Percentiles rank a stretch among this genome's conserved stretches.
These are phyloP conservation scores for Acrobasis repandana DNA, from an alignment of 2,888 invertebrate species.

Conservation along the genomic window DNA sequence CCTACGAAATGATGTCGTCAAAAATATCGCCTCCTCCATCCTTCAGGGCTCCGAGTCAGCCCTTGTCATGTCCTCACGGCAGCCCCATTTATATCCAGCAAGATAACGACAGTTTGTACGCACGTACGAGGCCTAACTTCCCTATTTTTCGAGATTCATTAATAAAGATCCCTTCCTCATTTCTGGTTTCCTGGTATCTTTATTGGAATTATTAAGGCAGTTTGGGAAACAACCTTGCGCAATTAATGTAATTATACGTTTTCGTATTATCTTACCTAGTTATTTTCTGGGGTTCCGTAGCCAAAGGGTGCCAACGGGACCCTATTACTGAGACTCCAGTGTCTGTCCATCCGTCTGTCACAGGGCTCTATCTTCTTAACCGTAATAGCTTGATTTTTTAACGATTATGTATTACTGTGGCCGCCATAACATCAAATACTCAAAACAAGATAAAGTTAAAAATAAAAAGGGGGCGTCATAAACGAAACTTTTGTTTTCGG, in stretches of 20 bases:
- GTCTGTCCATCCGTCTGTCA: too few relatives aligned
- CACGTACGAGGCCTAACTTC: slow-evolving; percentile 33
- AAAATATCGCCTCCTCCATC: slow-evolving; percentile 13
- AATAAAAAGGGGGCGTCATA: too few relatives aligned
- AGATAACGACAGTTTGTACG: slow-evolving; percentile 38
- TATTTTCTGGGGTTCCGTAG: too few relatives aligned
- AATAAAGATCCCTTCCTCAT: slow-evolving; percentile 27
- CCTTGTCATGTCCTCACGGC: slow-evolving; percentile 36
- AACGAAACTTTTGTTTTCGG: too few relatives aligned
- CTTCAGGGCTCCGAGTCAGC: slow-evolving; percentile 26
- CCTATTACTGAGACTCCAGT: too few relatives aligned
- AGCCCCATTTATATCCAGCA: slow-evolving; percentile 39
- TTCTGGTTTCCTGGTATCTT: slow-evolving; percentile 17
- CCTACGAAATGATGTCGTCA: slow-evolving; percentile 5
- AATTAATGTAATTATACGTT: neutral
- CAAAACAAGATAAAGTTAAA: too few relatives aligned
- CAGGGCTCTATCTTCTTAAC: too few relatives aligned
- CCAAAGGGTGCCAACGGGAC: too few relatives aligned
- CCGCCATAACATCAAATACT: too few relatives aligned
- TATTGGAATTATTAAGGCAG: slow-evolving; percentile 17
- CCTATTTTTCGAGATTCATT: slow-evolving; percentile 31
- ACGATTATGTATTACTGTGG: too few relatives aligned
- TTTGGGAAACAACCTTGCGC: neutral
- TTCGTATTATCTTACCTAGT: neutral
- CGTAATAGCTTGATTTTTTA: too few relatives aligned